Base-by-base conservation (phyloP, 1,140 invertebrate genomes). In the Rhynchophorus ferrugineus region DNA sequence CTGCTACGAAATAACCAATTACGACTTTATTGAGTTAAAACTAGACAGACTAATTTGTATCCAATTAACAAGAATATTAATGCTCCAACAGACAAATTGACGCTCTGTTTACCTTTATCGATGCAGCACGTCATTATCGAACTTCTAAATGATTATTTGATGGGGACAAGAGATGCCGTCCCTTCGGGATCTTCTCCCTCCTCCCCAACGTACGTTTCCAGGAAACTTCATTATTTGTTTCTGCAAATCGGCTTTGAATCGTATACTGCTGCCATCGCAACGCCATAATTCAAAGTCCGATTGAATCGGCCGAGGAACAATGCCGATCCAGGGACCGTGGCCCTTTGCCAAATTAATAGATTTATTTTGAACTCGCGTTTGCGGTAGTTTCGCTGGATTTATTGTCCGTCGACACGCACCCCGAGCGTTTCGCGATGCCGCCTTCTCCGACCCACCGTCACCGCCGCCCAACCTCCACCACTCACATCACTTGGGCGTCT, bases 31-130 rank as follows among this genome's bases (percentile, higher is more conserved):
- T n/a, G n/a, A n/a, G n/a, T n/a, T n/a, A n/a, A n/a, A n/a, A n/a
- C n/a, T n/a, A n/a, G n/a, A n/a, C n/a, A n/a, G n/a, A n/a, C n/a
- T n/a, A n/a, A n/a, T n/a, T n/a, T n/a, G n/a, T n/a, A n/a, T n/a
- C n/a, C n/a, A n/a, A n/a, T n/a, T n/a, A n/a, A n/a, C n/a, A n/a
- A n/a, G n/a, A n/a, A n/a, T n/a, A n/a, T n/a, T n/a, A n/a, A n/a
- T n/a, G n/a, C n/a, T n/a, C n/a, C n/a, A n/a, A n/a, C n/a, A n/a
- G n/a, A n/a, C n/a, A n/a, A n/a, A n/a, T n/a, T n/a, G n/a, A n/a
- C n/a, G n/a, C n/a, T n/a, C 33, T 49, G 33, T 57, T 60, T 57
- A 51, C 36, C 49, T 57, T 60, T 57, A 60, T 60, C 50, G 58
- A 49, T 49, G 50, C 42, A 57, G 54, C 50, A 46, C 21, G 22